Conservation (phyloP, 2,797 vertebrate genomes). For the Scolopax bukidnonensis region DNA sequence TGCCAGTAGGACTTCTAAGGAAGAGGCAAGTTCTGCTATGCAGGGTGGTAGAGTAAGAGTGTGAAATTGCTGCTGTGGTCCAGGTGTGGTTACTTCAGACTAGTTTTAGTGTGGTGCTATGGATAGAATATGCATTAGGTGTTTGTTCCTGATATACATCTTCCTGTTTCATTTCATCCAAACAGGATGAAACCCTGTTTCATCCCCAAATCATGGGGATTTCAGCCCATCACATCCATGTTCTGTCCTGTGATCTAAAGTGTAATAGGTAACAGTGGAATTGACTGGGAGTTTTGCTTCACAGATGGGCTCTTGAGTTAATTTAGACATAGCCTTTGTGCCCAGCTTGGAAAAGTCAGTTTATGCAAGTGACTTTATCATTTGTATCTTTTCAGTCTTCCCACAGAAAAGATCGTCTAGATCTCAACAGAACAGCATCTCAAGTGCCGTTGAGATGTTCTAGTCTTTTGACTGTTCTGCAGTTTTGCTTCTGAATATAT, state of each 20-base stretch:
- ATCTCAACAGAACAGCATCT: neutral
- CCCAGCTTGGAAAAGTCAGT: neutral
- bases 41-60: neutral
- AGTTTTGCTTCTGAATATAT: neutral
- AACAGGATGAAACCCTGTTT: neutral
- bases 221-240: neutral
- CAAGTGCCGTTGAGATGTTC: neutral
- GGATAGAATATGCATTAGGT: neutral
- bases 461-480: neutral
- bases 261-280: neutral
- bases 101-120: neutral
- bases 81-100: neutral
- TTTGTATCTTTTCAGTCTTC: neutral
- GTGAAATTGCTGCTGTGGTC: neutral
- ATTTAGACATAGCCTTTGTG: neutral
- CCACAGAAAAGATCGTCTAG: neutral
- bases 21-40: neutral
- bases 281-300: neutral
- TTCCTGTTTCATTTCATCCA: neutral
- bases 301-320: neutral
- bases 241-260: neutral
- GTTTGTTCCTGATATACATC: neutral
- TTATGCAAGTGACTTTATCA: neutral
- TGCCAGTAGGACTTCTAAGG: neutral
- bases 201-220: no score